Evolutionary conservation across 2,888 invertebrate genomes (phyloP).

Genomic region (Epirrhoe tristata): DNA sequence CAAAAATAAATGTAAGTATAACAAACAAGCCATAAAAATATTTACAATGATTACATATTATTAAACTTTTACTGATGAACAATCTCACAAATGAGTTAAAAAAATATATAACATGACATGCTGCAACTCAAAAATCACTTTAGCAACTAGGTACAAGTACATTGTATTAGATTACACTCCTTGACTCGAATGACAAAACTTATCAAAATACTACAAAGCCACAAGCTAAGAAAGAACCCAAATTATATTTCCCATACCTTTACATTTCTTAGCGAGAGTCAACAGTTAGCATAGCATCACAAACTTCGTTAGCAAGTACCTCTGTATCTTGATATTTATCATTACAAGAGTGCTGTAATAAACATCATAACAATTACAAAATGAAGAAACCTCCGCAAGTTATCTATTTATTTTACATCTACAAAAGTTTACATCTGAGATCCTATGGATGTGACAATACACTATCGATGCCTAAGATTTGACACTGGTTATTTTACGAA

Average conservation of each 20-base stretch:
- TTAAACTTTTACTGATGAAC: conserved; percentile 54
- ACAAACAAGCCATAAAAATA: conserved; percentile 53
- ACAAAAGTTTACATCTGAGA: conserved; percentile 68
- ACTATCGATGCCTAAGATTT: conserved; percentile 74
- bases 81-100: conserved; percentile 46
- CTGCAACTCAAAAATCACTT: conserved; percentile 48
- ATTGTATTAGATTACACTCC: conserved; percentile 30
- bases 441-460: conserved; percentile 68
- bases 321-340: background rate
- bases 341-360: conserved; percentile 10
- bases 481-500: conserved; percentile 82
- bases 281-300: conserved; percentile 1
- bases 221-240: conserved; percentile 1
- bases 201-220: conserved; percentile 28
- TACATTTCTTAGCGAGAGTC: conserved; percentile 2
- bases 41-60: conserved; percentile 67
- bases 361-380: conserved; percentile 18
- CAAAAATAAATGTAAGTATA: conserved; percentile 64
- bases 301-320: background rate
- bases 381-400: conserved; percentile 30
- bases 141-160: conserved; percentile 33
- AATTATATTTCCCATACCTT: background rate
- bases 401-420: conserved; percentile 47
- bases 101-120: conserved; percentile 41
- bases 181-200: conserved; percentile 23